Conservation (phyloP, 1,140 invertebrate genomes). For the Eubasilissa regina region DNA sequence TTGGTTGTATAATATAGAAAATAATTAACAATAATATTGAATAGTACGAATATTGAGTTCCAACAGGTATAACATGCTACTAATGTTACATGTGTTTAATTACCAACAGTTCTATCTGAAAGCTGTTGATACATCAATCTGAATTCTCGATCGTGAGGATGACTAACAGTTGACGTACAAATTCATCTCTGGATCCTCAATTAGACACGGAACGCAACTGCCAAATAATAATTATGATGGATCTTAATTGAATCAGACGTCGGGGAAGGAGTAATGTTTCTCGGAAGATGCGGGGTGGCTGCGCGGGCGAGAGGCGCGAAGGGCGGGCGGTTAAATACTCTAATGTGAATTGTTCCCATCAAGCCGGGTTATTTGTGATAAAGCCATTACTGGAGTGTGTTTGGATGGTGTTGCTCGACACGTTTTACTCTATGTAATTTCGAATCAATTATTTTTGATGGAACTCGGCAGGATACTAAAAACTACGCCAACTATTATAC, state of each 20-base stretch:
- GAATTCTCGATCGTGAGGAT: background rate
- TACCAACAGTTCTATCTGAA: too few species aligned
- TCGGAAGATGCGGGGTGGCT: conserved; percentile 14
- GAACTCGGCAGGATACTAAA: too few species aligned
- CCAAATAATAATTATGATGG: conserved; percentile 58
- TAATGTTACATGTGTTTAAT: too few species aligned
- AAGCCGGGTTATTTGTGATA: conserved; percentile 50
- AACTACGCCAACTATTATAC: too few species aligned
- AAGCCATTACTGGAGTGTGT: conserved; percentile 41
- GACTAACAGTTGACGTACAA: background rate
- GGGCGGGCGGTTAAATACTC: conserved; percentile 35
- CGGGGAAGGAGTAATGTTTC: conserved; percentile 1
- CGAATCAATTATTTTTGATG: background rate
- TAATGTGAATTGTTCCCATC: conserved; percentile 55
- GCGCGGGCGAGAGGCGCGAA: conserved; percentile 5
- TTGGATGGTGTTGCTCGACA: conserved; percentile 4
- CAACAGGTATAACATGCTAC: too few species aligned
- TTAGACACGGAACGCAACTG: conserved; percentile 54
- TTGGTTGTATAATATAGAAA: too few species aligned
- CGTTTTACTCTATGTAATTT: background rate
- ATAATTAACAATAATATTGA: too few species aligned
- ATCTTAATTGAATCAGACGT: conserved; percentile 58
- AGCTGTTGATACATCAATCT: background rate
- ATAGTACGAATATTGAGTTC: too few species aligned
- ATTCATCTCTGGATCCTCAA: conserved; percentile 44